Conservation (phyloP, 2,888 invertebrate genomes). For the Drosophila monieri region DNA sequence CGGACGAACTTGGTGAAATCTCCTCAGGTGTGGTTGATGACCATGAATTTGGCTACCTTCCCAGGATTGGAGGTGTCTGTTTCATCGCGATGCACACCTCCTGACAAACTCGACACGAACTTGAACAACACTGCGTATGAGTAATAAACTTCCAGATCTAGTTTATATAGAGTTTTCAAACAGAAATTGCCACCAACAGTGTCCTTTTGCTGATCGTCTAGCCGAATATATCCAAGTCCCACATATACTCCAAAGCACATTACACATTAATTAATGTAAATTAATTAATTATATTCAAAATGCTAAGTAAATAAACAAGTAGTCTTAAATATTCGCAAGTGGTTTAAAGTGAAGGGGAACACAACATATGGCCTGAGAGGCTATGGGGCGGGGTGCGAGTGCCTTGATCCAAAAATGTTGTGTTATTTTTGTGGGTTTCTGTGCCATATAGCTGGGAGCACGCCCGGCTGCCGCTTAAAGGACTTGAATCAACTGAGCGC, state of each 20-base stretch:
- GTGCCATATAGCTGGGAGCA: conserved; percentile 44
- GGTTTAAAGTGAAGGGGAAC: not conserved
- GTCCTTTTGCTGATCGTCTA: no score
- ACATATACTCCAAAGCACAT: no score
- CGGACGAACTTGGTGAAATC: not conserved
- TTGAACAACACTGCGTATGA: not conserved
- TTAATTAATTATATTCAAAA: not conserved
- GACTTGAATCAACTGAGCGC: conserved; percentile 66
- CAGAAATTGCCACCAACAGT: no score
- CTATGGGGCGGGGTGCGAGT: conserved; percentile 37
- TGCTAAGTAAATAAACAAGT: not conserved
- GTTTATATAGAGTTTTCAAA: no score
- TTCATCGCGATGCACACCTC: not conserved
- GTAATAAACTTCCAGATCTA: not conserved
- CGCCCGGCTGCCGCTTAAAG: conserved; percentile 70
- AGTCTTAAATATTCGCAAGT: not conserved
- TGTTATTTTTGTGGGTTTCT: conserved; percentile 37
- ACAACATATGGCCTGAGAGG: not conserved
- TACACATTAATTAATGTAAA: not conserved
- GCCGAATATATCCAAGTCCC: not conserved
- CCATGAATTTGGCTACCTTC: not conserved
- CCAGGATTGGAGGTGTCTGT: not conserved
- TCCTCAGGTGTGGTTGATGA: not conserved
- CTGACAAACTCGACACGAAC: not conserved
- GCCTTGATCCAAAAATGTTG: conserved; percentile 10